phyloP scores from a whole-genome alignment of 2,888 invertebrate species.

The Sicus ferrugineus region DNA sequence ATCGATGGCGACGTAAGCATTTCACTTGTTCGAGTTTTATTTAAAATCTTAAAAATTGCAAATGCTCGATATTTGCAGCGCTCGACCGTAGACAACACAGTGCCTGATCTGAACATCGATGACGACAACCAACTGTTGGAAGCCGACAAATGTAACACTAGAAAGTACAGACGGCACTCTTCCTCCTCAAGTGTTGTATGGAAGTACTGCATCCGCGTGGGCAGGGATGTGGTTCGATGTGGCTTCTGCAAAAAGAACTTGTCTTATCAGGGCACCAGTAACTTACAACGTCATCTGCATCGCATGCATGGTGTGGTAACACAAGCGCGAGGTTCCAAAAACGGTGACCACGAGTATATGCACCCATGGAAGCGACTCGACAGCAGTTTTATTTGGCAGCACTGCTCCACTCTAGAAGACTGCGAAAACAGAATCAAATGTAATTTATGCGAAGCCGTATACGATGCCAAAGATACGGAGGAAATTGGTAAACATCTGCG shows the following conservation, averaged over 20 bases:
- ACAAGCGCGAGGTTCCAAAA: slow-evolving; percentile 39
- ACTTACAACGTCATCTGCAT: slow-evolving; percentile 53
- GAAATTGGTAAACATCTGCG: slow-evolving; percentile 44
- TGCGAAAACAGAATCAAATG: slow-evolving; percentile 44
- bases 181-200: slow-evolving; percentile 48
- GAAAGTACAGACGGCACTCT: slow-evolving; percentile 37
- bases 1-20: slow-evolving; percentile 29
- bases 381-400: slow-evolving; percentile 43
- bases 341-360: slow-evolving; percentile 33
- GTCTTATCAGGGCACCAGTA: slow-evolving; percentile 55
- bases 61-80: slow-evolving; percentile 14
- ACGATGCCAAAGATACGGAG: slow-evolving; percentile 44
- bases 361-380: slow-evolving; percentile 35
- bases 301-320: slow-evolving; percentile 54
- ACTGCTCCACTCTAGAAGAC: slow-evolving; percentile 38
- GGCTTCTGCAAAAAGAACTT: slow-evolving; percentile 52
- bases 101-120: slow-evolving; percentile 6
- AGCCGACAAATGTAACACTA: slow-evolving; percentile 22
- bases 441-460: slow-evolving; percentile 49
- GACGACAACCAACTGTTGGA: neutral
- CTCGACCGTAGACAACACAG: neutral
- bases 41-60: neutral
- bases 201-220: slow-evolving; percentile 50
- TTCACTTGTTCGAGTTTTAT: neutral
- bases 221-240: slow-evolving; percentile 50